Evolutionary conservation across 2,888 invertebrate species (phyloP).

Genomic region (Diaphora mendica): DNA sequence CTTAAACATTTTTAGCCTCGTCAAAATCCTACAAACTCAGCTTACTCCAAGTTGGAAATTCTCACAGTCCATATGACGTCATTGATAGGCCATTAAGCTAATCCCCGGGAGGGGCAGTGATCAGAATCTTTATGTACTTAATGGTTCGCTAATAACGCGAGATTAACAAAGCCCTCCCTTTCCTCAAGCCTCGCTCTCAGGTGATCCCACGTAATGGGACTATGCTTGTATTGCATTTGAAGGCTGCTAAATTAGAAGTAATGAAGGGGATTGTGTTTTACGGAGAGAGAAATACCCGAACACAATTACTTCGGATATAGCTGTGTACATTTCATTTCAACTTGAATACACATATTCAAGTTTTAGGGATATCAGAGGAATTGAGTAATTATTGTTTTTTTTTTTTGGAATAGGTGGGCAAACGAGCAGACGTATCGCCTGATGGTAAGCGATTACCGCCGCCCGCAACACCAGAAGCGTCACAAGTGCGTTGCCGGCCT

Average conservation of each 20-base stretch:
- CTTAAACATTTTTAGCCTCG: neutral
- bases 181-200: conserved; percentile 43
- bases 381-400: no score
- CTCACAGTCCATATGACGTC: conserved; percentile 38
- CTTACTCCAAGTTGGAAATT: conserved; percentile 21
- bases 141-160: conserved; percentile 47
- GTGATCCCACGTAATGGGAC: conserved; percentile 40
- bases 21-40: neutral
- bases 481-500: no score
- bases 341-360: no score
- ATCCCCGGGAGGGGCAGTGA: conserved; percentile 42
- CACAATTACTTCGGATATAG: neutral
- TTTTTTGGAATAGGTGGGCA: no score
- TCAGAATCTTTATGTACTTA: conserved; percentile 48
- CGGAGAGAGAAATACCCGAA: conserved; percentile 1
- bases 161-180: conserved; percentile 40
- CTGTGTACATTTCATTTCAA: neutral
- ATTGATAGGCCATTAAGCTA: conserved; percentile 52
- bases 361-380: no score
- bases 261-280: conserved; percentile 19
- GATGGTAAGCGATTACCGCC: no score
- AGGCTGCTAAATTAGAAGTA: conserved; percentile 37
- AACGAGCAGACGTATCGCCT: no score
- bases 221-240: conserved; percentile 40
- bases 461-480: no score